Conservation (phyloP, 2,113 vertebrate genomes). For the Vimba vimba region DNA sequence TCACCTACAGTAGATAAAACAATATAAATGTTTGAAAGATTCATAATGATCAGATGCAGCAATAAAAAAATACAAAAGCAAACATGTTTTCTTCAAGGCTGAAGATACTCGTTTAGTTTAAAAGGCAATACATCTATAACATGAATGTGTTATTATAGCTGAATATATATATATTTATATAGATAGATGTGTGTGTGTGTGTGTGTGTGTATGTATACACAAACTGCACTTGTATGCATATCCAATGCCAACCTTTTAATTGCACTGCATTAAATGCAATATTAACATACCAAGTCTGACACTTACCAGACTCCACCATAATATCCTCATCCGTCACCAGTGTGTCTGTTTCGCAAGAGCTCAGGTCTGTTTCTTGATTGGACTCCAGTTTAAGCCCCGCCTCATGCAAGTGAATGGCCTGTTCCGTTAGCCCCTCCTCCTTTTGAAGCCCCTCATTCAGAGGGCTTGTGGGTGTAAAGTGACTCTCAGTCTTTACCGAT, state of each 20-base stretch:
- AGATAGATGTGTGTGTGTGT: too few relatives aligned
- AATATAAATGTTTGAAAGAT: background rate
- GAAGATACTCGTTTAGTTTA: too few relatives aligned
- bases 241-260: background rate
- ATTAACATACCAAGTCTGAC: background rate
- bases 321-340: conserved; percentile 81
- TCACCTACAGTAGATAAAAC: conserved; percentile 49
- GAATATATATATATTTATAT: too few relatives aligned
- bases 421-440: background rate
- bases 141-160: background rate
- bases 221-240: too few relatives aligned
- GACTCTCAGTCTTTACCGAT: conserved; percentile 69
- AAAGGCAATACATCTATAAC: background rate
- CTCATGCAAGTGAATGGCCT: background rate
- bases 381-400: conserved; percentile 57
- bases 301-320: conserved; percentile 81
- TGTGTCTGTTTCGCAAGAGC: conserved; percentile 79
- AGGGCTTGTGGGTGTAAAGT: conserved; percentile 73
- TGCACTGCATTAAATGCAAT: background rate
- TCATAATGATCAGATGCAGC: background rate
- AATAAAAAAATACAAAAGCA: background rate
- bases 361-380: conserved; percentile 72
- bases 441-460: conserved; percentile 38
- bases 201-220: too few relatives aligned
- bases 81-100: too few relatives aligned